Percentiles rank a stretch among this genome's conserved stretches.
These are phyloP conservation scores for Ovibos moschatus DNA, from an alignment of 2,113 vertebrate species.

Conservation along the genomic window DNA sequence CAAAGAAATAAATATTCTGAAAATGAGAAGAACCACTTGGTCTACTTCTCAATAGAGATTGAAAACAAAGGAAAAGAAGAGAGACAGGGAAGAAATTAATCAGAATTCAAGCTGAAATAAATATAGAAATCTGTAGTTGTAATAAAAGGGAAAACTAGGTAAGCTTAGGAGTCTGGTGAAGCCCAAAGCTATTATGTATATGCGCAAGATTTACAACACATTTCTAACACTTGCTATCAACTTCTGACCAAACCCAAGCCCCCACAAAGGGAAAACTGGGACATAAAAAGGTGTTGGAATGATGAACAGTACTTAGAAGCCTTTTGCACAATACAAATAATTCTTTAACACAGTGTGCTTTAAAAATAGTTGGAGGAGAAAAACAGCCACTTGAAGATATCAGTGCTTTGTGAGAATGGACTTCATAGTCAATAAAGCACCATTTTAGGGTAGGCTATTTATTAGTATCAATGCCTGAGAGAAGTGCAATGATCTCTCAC, in stretches of 20 bases:
- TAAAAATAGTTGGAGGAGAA: neutral
- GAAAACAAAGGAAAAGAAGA: constrained; percentile 48
- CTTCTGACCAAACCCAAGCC: neutral
- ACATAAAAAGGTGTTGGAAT: neutral
- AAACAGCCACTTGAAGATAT: neutral
- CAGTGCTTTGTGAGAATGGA: neutral
- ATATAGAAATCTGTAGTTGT: neutral
- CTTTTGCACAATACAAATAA: neutral
- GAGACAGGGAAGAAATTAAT: constrained; percentile 34
- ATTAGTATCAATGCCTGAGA: neutral
- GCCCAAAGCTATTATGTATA: neutral
- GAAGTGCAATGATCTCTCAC: neutral
- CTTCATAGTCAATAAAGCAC: neutral
- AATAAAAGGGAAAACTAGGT: neutral
- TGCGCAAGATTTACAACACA: neutral
- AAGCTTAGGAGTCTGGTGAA: neutral
- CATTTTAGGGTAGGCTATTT: neutral
- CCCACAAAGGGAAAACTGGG: neutral
- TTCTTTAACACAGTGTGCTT: neutral
- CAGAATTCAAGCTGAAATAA: constrained; percentile 40
- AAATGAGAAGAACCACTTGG: constrained; percentile 45
- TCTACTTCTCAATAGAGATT: constrained; percentile 34
- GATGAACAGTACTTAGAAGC: neutral
- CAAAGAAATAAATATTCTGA: constrained; percentile 64
- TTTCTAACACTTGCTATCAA: neutral